A percentile compares a stretch with the other conserved stretches of the same genome.
These are phyloP conservation scores for Malaclemys terrapin DNA, from an alignment of 2,113 vertebrate species.

Conservation along the genomic window DNA sequence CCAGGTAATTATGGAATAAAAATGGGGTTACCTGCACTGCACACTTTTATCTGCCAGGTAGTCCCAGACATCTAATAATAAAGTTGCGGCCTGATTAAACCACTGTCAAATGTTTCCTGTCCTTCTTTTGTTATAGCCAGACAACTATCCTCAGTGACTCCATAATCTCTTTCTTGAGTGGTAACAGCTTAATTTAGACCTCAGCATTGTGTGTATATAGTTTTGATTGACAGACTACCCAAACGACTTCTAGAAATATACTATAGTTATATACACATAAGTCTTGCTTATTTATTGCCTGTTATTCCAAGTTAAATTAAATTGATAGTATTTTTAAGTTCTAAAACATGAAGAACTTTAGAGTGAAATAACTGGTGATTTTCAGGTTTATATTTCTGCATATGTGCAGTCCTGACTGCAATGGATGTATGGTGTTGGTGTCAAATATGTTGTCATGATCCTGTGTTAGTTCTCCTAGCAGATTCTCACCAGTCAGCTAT, in stretches of 20 bases:
- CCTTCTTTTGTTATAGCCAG: background rate
- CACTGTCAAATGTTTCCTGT: too few relatives aligned
- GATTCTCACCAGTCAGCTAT: background rate
- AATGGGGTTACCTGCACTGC: too few relatives aligned
- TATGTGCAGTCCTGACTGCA: background rate
- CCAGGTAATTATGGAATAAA: too few relatives aligned
- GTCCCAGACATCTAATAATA: too few relatives aligned
- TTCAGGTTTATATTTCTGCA: background rate
- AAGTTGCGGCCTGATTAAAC: too few relatives aligned
- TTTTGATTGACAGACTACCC: background rate
- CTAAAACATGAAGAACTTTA: background rate
- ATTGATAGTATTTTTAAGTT: background rate
- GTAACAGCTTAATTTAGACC: background rate
- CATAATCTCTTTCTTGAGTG: background rate
- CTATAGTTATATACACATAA: background rate
- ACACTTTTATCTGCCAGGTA: too few relatives aligned
- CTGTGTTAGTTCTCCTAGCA: background rate
- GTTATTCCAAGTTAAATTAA: background rate
- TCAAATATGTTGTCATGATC: background rate
- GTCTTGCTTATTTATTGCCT: too few relatives aligned
- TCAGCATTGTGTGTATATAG: background rate
- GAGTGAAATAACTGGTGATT: background rate
- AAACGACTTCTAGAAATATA: background rate
- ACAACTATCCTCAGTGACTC: background rate
- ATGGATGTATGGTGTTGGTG: background rate